Percentiles rank a stretch among this genome's conserved stretches.
Conservation (phyloP, 2,888 invertebrate genomes). For the Pherbina coryleti region DNA sequence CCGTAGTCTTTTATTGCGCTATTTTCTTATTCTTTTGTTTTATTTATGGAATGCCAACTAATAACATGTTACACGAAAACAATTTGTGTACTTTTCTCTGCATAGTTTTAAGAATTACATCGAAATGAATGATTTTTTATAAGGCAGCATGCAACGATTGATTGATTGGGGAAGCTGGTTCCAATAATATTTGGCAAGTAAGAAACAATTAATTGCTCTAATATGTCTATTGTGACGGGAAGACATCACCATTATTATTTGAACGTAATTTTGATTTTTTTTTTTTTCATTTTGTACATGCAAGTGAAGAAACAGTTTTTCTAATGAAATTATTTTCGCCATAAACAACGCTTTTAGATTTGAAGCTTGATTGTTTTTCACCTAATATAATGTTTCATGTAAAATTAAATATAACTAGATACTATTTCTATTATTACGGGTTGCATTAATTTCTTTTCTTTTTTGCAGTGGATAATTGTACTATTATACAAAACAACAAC, state of each 20-base stretch:
- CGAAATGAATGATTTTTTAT: slow-evolving; percentile 68
- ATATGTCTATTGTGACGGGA: slow-evolving; percentile 27
- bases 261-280: neutral
- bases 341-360: slow-evolving; percentile 18
- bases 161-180: slow-evolving; percentile 37
- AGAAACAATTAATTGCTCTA: slow-evolving; percentile 42
- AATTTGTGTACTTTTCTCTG: slow-evolving; percentile 28
- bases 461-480: slow-evolving; percentile 51
- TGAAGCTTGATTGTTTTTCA: neutral
- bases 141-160: slow-evolving; percentile 50
- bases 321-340: neutral
- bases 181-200: slow-evolving; percentile 42
- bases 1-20: slow-evolving; percentile 20
- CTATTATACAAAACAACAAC: neutral
- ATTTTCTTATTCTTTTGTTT: slow-evolving; percentile 36
- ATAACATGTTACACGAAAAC: slow-evolving; percentile 19
- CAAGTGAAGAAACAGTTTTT: neutral
- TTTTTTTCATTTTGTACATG: neutral
- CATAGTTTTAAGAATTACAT: slow-evolving; percentile 66
- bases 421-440: neutral
- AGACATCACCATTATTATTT: neutral
- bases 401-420: neutral
- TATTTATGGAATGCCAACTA: slow-evolving; percentile 30
- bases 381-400: neutral
- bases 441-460: slow-evolving; percentile 17